Conservation (phyloP, 2,113 vertebrate species). For the Oostethus manadensis region DNA sequence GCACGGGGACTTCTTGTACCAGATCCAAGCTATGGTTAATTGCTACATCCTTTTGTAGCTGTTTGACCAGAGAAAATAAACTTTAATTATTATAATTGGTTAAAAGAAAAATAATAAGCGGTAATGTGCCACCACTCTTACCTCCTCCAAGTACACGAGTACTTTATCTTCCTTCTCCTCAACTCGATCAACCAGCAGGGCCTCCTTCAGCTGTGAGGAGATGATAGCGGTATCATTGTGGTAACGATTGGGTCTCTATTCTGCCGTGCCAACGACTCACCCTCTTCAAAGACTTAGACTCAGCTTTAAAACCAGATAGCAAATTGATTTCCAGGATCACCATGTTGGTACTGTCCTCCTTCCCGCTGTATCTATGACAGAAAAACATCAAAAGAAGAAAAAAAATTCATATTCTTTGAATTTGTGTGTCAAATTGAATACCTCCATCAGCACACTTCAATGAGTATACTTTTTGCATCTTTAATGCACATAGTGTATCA, state of each 20-base stretch:
- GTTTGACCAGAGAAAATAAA: neutral
- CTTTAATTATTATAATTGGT: no score
- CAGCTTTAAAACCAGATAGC: slow-evolving; percentile 50
- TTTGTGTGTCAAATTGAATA: no score
- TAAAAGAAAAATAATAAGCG: no score
- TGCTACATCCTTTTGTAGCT: slow-evolving; percentile 12
- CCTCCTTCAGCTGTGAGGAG: slow-evolving; percentile 22
- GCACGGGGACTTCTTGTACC: slow-evolving; percentile 62
- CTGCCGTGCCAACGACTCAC: neutral
- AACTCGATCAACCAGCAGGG: slow-evolving; percentile 33
- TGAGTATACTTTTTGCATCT: no score
- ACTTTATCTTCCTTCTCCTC: slow-evolving; percentile 45
- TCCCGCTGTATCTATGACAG: slow-evolving; percentile 3
- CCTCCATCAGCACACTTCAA: no score
- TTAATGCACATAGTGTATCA: no score
- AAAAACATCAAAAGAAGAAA: no score
- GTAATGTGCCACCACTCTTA: slow-evolving; percentile 1
- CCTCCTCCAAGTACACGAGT: slow-evolving; percentile 45
- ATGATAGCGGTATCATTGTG: neutral
- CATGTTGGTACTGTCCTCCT: slow-evolving; percentile 42
- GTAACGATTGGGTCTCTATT: no score
- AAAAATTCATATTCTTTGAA: no score
- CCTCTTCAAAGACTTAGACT: slow-evolving; percentile 20
- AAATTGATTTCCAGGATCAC: slow-evolving; percentile 51
- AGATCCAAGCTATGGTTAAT: slow-evolving; percentile 56